These are phyloP conservation scores for Artibeus lituratus DNA, from an alignment of 2,797 vertebrate species.

Conservation along the genomic window DNA sequence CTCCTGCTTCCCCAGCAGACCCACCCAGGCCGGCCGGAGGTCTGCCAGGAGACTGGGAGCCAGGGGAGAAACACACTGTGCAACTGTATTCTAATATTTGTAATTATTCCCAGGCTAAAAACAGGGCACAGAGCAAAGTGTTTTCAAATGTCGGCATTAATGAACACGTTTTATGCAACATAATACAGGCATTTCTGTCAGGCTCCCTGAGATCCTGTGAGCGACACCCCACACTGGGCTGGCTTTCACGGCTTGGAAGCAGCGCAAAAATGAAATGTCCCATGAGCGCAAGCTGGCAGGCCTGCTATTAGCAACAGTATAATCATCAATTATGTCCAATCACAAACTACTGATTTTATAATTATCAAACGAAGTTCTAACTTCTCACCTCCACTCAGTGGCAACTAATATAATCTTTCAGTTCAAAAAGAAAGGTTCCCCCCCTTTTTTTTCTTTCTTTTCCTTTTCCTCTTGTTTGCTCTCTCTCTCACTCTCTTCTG, in stretches of 20 bases:
- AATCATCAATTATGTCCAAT: slow-evolving; percentile 87
- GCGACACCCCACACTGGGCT: fast-evolving
- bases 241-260: neutral
- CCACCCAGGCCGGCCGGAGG: neutral
- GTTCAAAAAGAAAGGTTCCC: slow-evolving; percentile 66
- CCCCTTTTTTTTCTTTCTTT: neutral
- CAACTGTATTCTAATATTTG: slow-evolving; percentile 51
- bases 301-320: slow-evolving; percentile 83
- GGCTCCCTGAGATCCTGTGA: neutral
- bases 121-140: slow-evolving; percentile 33
- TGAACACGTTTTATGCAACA: slow-evolving; percentile 17
- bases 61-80: neutral
- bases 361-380: slow-evolving; percentile 87
- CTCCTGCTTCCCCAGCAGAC: neutral
- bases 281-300: neutral
- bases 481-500: neutral
- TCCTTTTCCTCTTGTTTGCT: neutral
- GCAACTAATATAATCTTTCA: slow-evolving; percentile 79
- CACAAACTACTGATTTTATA: slow-evolving; percentile 86
- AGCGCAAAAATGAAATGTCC: neutral
- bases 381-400: slow-evolving; percentile 78
- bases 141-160: slow-evolving; percentile 50
- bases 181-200: neutral
- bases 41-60: neutral
- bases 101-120: slow-evolving; percentile 62